phyloP scores from a whole-genome alignment of 2,888 invertebrate genomes.

The Troides helena region DNA sequence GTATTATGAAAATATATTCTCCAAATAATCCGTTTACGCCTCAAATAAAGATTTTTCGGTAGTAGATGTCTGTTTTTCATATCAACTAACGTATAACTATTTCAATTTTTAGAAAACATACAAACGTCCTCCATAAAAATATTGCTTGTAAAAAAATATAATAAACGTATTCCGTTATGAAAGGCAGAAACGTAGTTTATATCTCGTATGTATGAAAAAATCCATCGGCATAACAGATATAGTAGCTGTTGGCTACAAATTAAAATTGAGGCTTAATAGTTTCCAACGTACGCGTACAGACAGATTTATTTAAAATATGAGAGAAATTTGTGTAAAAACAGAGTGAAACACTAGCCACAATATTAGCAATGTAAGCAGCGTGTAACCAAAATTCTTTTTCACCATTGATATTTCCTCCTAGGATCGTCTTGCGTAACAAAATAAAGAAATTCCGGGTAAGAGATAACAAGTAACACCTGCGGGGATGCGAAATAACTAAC shows the following conservation, averaged over 20 bases:
- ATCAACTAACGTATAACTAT: background rate
- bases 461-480: conserved; percentile 76
- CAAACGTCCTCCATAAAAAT: background rate
- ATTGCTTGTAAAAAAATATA: too few species aligned
- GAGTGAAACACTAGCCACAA: too few species aligned
- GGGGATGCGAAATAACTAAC: conserved; percentile 65
- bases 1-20: conserved; percentile 1
- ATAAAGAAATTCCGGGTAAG: conserved; percentile 62
- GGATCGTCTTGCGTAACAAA: conserved; percentile 51
- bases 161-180: too few species aligned
- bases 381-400: conserved; percentile 35
- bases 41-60: background rate
- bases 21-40: conserved; percentile 1
- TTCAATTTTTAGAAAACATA: background rate
- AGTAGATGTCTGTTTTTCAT: background rate
- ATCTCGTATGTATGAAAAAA: too few species aligned
- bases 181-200: too few species aligned
- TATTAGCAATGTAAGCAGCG: conserved; percentile 21
- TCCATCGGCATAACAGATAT: too few species aligned
- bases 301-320: too few species aligned
- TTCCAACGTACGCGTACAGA: too few species aligned
- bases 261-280: too few species aligned
- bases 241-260: too few species aligned
- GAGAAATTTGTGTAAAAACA: background rate
- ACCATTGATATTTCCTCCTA: conserved; percentile 49